Evolutionary conservation across 2,888 invertebrate genomes (phyloP), one percentile per base, ranked within the genome.

Genomic region (Synanthedon myopaeformis): DNA sequence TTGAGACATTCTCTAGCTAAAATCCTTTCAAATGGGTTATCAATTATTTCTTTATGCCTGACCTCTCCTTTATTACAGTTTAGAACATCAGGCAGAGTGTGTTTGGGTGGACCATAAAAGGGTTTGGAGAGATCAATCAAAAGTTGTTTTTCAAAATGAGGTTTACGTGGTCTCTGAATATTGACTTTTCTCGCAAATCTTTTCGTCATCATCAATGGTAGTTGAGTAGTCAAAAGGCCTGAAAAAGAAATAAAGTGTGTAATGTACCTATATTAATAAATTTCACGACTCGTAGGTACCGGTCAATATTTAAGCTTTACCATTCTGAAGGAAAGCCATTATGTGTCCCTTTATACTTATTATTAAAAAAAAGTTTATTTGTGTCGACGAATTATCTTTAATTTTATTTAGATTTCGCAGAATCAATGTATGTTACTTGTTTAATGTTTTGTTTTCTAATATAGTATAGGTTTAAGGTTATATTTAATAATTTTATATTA

Each of bases 181-280:
- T 95, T 95, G 53, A 95, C 92, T 82, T 94, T 93, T 3, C 92
- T 91, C 19, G 92, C 89, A 72, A 90, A 93, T 61, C 95, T 87
- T 69, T 91, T 91, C 5, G 90, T 87, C 63, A 92, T 76, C 13
- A 88, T 57, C n/a, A 89, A 68, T 0, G 89, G 83, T 3, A 76
- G 59, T 53, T 78, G 77, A 13, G 76, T 65, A 58, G 76, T 75
- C 56, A 89, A 70, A 41, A 89, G 66, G 6, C 5, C 45, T 45
- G 45, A 45, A 45, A 35, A 10, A 28, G 28, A 8, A 28, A 28
- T 28, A 28, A 28, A n/a, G 8, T 13, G 0, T 45, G 6, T 45
- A n/a, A 8, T n/a, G 42, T 42, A 8, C 4, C 13, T 42, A 17
- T 42, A 17, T 5, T n/a, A 35, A 42, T 35, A 49, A n/a, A 42